Evolutionary conservation across 2,797 vertebrate genomes (phyloP).

Genomic region (Tolypeutes matacus): DNA sequence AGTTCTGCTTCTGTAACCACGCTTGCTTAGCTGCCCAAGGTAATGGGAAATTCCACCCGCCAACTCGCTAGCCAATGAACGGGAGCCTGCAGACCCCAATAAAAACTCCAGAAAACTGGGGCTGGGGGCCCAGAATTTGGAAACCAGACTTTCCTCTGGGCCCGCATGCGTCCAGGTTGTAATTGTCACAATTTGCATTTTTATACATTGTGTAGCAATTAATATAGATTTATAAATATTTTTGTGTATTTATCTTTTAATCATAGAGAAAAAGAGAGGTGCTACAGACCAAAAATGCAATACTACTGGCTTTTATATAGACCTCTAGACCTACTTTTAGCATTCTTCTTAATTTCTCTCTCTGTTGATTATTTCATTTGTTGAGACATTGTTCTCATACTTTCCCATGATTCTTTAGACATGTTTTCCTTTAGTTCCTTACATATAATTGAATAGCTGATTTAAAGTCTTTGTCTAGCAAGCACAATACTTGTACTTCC

Average conservation of each 20-base stretch:
- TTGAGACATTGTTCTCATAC: neutral
- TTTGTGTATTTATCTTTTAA: neutral
- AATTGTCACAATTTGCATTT: neutral
- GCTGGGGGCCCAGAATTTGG: too few relatives aligned
- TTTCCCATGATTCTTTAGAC: neutral
- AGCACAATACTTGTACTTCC: slow-evolving; percentile 9
- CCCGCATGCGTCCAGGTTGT: too few relatives aligned
- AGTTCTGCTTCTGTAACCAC: too few relatives aligned
- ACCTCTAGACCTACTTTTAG: neutral
- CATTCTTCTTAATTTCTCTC: neutral
- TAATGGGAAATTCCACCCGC: too few relatives aligned
- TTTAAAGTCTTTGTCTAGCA: neutral
- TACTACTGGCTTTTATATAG: too few relatives aligned
- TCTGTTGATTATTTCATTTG: neutral
- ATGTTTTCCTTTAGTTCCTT: neutral
- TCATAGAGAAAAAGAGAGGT: neutral
- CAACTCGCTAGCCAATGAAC: too few relatives aligned
- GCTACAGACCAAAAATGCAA: too few relatives aligned
- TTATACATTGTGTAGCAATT: neutral
- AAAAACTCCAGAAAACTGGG: too few relatives aligned
- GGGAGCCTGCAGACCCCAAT: too few relatives aligned
- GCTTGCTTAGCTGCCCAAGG: too few relatives aligned
- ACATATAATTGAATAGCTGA: neutral
- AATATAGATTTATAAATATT: neutral
- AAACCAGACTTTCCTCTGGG: too few relatives aligned